A percentile compares a stretch with the other conserved stretches of the same genome.
phyloP scores from a whole-genome alignment of 2,797 vertebrate genomes.

The Acomys russatus region DNA sequence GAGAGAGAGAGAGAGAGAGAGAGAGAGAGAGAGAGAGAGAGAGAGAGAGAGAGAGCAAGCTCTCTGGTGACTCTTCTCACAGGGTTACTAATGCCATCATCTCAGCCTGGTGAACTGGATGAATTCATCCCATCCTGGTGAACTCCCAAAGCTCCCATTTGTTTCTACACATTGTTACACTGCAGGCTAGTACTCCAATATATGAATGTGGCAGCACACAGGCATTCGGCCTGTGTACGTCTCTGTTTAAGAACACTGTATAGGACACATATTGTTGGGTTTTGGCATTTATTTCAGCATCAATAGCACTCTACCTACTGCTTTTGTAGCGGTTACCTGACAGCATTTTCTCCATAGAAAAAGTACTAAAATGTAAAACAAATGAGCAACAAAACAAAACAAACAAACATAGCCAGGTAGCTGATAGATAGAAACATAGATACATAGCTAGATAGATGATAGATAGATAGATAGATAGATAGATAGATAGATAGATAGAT shows the following conservation, averaged over 20 bases:
- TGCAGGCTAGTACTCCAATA: neutral
- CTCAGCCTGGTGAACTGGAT: neutral
- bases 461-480: neutral
- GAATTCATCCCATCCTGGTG: neutral
- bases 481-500: neutral
- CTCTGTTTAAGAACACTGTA: neutral
- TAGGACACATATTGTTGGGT: neutral
- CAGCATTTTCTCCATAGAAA: neutral
- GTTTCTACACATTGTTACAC: neutral
- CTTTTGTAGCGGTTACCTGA: neutral
- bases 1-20: too few relatives aligned
- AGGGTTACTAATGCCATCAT: neutral
- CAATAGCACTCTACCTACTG: neutral
- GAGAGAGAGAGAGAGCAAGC: too few relatives aligned
- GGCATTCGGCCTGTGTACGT: neutral
- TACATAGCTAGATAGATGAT: neutral
- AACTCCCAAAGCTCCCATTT: too few relatives aligned
- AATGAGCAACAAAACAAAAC: neutral
- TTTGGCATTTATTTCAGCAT: neutral
- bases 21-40: too few relatives aligned
- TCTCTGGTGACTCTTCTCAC: neutral
- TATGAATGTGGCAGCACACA: neutral
- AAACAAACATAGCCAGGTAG: neutral
- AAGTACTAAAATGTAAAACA: neutral
- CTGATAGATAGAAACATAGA: neutral